Conservation (phyloP, 1,140 invertebrate species). For the Drosophila trapezifrons region DNA sequence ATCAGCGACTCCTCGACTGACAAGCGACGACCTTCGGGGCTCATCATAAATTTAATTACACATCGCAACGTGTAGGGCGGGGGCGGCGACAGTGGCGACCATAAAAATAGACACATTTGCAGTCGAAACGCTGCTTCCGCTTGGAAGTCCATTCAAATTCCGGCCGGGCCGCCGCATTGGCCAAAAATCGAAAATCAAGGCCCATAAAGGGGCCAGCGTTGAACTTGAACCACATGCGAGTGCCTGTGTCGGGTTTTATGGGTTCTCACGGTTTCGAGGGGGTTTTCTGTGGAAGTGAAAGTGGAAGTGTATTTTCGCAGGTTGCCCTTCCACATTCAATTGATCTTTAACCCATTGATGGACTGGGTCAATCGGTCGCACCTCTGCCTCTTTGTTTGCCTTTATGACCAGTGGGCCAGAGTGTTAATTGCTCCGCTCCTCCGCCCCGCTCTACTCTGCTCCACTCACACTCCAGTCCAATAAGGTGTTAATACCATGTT, state of each 20-base stretch:
- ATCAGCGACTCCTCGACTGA: conserved; percentile 22
- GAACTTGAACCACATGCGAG: conserved; percentile 55
- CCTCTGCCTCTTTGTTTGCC: conserved; percentile 34
- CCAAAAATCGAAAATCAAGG: conserved; percentile 45
- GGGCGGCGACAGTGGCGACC: conserved; percentile 31
- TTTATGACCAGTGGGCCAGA: conserved; percentile 67
- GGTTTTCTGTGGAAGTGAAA: neutral
- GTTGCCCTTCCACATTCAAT: neutral
- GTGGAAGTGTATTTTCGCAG: neutral
- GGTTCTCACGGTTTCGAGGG: conserved; percentile 42
- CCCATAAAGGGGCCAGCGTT: conserved; percentile 48
- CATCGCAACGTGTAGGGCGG: conserved; percentile 20
- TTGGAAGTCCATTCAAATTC: conserved; percentile 31
- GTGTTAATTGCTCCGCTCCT: conserved; percentile 70
- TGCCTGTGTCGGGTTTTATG: conserved; percentile 26
- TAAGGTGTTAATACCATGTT: conserved; percentile 78
- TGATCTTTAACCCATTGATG: conserved; percentile 38
- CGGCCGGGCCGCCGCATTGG: conserved; percentile 17
- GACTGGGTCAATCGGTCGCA: conserved; percentile 42
- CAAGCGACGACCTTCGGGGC: conserved; percentile 55
- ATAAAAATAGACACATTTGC: conserved; percentile 68
- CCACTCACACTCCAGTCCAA: conserved; percentile 45
- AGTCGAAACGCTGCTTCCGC: conserved; percentile 37
- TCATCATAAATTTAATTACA: conserved; percentile 63
- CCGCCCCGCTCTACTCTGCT: neutral